phyloP scores from a whole-genome alignment of 2,888 invertebrate species.

The Lepetodrilus schrolli region DNA sequence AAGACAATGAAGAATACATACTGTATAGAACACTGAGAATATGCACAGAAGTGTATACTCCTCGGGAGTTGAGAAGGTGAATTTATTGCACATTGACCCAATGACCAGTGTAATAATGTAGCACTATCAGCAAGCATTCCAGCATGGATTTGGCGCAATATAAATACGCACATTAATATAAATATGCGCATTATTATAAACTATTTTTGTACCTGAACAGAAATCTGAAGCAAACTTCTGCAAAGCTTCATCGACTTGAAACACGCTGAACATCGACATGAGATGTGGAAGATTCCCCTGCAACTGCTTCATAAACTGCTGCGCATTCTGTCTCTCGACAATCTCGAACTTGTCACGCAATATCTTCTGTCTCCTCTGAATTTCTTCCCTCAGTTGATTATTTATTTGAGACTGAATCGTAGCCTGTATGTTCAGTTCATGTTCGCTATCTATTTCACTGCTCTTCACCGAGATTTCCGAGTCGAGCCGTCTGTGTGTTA shows the following conservation, averaged over 20 bases:
- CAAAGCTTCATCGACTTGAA: constrained; percentile 92
- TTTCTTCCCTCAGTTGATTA: neutral
- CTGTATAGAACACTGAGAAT: too few relatives aligned
- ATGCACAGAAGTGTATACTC: too few relatives aligned
- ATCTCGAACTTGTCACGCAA: constrained; percentile 50
- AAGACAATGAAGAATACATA: too few relatives aligned
- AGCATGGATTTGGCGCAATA: too few relatives aligned
- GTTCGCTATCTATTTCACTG: neutral
- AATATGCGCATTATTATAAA: too few relatives aligned
- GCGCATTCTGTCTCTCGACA: constrained; percentile 88
- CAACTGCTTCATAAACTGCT: constrained; percentile 86
- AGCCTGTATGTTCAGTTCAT: constrained; percentile 16
- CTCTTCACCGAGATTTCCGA: neutral
- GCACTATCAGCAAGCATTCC: too few relatives aligned
- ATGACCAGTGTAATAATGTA: too few relatives aligned
- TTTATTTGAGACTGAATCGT: constrained; percentile 25
- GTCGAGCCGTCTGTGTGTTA: neutral
- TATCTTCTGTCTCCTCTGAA: constrained; percentile 17
- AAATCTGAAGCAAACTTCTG: constrained; percentile 94
- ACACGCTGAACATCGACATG: constrained; percentile 84
- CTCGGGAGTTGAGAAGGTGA: too few relatives aligned
- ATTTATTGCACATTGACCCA: too few relatives aligned
- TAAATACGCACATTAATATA: too few relatives aligned
- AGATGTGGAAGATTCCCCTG: constrained; percentile 86
- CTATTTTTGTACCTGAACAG: constrained; percentile 89